Base-by-base conservation (phyloP, 1,140 invertebrate genomes). In the Pachypsylla venusta region DNA sequence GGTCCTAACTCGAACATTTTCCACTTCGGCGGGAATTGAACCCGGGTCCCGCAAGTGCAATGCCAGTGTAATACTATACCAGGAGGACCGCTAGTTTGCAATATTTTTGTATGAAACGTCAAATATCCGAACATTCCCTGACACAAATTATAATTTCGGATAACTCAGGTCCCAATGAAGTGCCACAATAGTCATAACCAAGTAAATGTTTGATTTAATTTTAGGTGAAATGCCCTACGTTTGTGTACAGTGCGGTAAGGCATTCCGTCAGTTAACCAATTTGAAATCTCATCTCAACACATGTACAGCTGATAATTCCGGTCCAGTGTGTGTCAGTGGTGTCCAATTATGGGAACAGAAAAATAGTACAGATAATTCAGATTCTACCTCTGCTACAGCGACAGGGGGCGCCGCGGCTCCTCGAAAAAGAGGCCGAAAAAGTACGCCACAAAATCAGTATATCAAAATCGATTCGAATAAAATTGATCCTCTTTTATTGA, bases 261-360 rank as follows among this genome's bases (percentile, higher is more conserved):
- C 42, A 7, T 48, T 10, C 16, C 42, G 42, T 19, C 42, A 48
- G n/a, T 22, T 48, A 4, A 48, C 42, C 42, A 48, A 48, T n/a
- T 22, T 48, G n/a, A 48, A 48, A 22, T 48, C 42, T n/a, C 42
- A 48, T n/a, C 42, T 48, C 42, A 48, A 48, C 42, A 48, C 42
- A 19, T 48, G 42, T 22, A 48, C 42, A n/a, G 42, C 7, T n/a
- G 42, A 48, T n/a, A 3, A n/a, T 19, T 22, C 5, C 5, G 7
- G n/a, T 22, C 22, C 16, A n/a, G n/a, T 48, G 16, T n/a, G n/a
- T n/a, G 42, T 4, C 16, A n/a, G 22, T 22, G 16, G n/a, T 22
- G 22, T 48, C 42, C n/a, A n/a, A n/a, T n/a, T n/a, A n/a, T 48
- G 42, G 42, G 42, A 48, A 19, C 5, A 19, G 7, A 5, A 4